Base-by-base conservation (phyloP, 2,113 vertebrate genomes). In the Cathartes aura region DNA sequence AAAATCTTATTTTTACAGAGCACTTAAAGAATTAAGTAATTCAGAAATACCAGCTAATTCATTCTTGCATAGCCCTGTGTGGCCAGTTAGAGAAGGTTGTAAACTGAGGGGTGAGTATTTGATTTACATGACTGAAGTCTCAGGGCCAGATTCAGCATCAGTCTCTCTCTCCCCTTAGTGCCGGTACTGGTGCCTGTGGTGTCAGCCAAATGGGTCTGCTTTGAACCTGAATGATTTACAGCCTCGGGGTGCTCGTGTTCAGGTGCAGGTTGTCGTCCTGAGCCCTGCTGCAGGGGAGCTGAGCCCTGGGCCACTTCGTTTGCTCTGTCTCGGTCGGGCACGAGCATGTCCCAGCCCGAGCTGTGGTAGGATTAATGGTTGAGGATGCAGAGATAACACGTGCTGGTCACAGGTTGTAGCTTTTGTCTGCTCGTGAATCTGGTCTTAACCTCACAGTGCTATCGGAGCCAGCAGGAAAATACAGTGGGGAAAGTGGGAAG, bases 261-360 rank as follows among this genome's bases (percentile, higher is more conserved):
- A 15, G 59, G 48, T 26, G 40, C 80, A 36, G 43, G 29, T 5
- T 58, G 50, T 47, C 8, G 3, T 52, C 40, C 40, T 10, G 52
- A 79, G 62, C 56, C 23, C 43, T 45, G 62, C 16, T 26, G 12
- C 29, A 2, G 32, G 23, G 52, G 21, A 36, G 64, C 75, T 40
- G 79, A 82, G 23, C 43, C 66, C n/a, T 36, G 50, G 13, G 38
- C 19, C 8, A 1, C 70, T 48, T 50, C 2, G 1, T 23, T 87
- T 6, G 1, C 55, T 55, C 21, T 38, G 40, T 20, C 20, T 67
- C 0, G 1, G 45, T 6, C 0, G 0, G 34, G 40, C 32, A 13
- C 0, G 1, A 70, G 18, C 27, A n/a, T n/a, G n/a, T 36, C 43
- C 47, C 48, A 50, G 42, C 38, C 32, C 0, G 3, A 34, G 48